Percentiles rank a stretch among this genome's conserved stretches.
These are phyloP conservation scores for Notiomystis cincta DNA, from an alignment of 2,113 vertebrate genomes.

Conservation along the genomic window DNA sequence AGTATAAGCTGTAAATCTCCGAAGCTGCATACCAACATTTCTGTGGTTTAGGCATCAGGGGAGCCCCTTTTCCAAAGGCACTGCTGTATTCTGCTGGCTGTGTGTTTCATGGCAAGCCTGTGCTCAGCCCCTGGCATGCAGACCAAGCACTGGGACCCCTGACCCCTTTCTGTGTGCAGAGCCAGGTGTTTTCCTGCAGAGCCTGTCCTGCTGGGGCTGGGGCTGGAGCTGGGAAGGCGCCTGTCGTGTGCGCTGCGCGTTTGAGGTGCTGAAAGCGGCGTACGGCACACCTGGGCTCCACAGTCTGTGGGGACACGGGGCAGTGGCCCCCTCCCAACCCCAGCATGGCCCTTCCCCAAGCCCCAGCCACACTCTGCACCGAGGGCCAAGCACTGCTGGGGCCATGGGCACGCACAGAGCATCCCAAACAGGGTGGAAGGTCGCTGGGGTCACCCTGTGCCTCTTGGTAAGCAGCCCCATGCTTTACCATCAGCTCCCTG, in stretches of 20 bases:
- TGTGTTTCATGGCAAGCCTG: not conserved
- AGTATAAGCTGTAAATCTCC: not conserved
- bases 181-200: not conserved
- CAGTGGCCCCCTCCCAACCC: not conserved
- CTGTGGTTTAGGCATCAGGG: not conserved
- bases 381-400: accelerated
- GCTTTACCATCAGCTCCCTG: not conserved
- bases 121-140: not conserved
- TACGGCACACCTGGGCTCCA: not conserved
- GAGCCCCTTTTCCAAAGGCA: not conserved
- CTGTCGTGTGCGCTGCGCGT: accelerated
- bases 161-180: not conserved
- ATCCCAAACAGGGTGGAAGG: not conserved
- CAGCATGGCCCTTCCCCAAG: not conserved
- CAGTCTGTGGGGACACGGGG: accelerated
- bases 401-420: not conserved
- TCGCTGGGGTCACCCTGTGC: not conserved
- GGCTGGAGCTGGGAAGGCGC: not conserved
- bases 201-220: not conserved
- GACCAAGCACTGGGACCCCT: not conserved
- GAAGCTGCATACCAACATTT: not conserved
- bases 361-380: not conserved
- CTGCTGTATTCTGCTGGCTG: not conserved
- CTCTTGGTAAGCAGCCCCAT: not conserved
- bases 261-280: not conserved